Percentiles rank a stretch among this genome's conserved stretches.
These are phyloP conservation scores for Antennarius maculatus DNA, from an alignment of 2,797 vertebrate species.

Conservation along the genomic window DNA sequence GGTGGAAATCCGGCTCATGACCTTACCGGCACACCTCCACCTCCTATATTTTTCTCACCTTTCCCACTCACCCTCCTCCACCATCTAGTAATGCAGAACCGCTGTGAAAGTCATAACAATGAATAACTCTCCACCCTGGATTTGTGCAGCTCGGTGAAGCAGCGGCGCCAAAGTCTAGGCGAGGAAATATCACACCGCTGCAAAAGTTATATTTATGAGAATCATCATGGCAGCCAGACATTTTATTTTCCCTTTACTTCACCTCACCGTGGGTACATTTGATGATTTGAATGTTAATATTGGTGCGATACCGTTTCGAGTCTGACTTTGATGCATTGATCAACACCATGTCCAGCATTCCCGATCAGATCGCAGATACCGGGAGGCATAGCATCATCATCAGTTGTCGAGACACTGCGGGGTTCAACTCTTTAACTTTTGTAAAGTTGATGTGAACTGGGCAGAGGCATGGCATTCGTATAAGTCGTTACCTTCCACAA, in stretches of 20 bases:
- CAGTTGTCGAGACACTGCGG: no score
- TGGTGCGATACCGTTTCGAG: slow-evolving; percentile 16
- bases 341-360: slow-evolving; percentile 9
- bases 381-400: no score
- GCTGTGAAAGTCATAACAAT: slow-evolving; percentile 43
- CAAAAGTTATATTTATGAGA: slow-evolving; percentile 42
- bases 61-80: background rate
- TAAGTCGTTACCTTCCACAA: no score
- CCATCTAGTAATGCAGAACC: slow-evolving; percentile 34
- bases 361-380: background rate
- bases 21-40: background rate
- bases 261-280: slow-evolving; percentile 27
- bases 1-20: slow-evolving; percentile 30
- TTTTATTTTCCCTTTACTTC: slow-evolving; percentile 43
- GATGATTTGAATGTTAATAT: slow-evolving; percentile 42
- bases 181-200: slow-evolving; percentile 27
- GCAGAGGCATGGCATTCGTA: no score
- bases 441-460: no score
- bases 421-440: no score
- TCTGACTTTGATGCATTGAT: slow-evolving; percentile 30
- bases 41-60: slow-evolving; percentile 8
- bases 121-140: slow-evolving; percentile 21
- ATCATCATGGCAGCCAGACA: slow-evolving; percentile 32
- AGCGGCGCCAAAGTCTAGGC: slow-evolving; percentile 12
- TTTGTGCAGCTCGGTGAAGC: slow-evolving; percentile 36